Percentiles rank a stretch among this genome's conserved stretches.
Evolutionary conservation across 1,140 invertebrate genomes (phyloP).

Genomic region (Bombus breviceps): DNA sequence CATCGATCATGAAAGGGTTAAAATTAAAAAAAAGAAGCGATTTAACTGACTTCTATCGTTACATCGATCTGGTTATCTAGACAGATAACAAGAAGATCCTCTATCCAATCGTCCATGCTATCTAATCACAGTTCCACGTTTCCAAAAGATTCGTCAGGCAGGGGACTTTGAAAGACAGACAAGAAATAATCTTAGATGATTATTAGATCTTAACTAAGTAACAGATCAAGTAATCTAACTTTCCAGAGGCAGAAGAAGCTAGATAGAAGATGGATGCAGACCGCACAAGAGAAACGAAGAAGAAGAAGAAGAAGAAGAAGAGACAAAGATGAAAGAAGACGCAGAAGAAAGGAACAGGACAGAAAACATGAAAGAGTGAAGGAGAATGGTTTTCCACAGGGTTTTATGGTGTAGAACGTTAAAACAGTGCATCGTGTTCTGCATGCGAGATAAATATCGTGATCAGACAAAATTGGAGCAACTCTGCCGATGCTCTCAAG

Average conservation of each 20-base stretch:
- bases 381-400: neutral
- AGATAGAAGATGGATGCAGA: conserved; percentile 3
- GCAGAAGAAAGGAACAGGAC: neutral
- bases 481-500: conserved; percentile 53
- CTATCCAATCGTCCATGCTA: conserved; percentile 6
- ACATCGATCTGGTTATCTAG: neutral
- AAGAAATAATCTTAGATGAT: neutral
- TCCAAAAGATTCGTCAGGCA: neutral
- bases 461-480: conserved; percentile 38
- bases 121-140: neutral
- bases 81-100: neutral
- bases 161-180: neutral
- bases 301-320: conserved; percentile 35
- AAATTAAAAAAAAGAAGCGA: neutral
- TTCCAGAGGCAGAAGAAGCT: neutral
- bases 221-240: neutral
- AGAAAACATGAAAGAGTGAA: neutral
- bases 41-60: neutral
- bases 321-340: neutral
- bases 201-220: neutral
- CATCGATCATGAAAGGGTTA: neutral
- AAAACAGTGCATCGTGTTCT: conserved; percentile 23
- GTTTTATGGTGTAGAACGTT: conserved; percentile 5
- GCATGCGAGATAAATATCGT: conserved; percentile 46
- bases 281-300: neutral